These are phyloP conservation scores for Perccottus glenii DNA, from an alignment of 2,113 vertebrate genomes.

Conservation along the genomic window DNA sequence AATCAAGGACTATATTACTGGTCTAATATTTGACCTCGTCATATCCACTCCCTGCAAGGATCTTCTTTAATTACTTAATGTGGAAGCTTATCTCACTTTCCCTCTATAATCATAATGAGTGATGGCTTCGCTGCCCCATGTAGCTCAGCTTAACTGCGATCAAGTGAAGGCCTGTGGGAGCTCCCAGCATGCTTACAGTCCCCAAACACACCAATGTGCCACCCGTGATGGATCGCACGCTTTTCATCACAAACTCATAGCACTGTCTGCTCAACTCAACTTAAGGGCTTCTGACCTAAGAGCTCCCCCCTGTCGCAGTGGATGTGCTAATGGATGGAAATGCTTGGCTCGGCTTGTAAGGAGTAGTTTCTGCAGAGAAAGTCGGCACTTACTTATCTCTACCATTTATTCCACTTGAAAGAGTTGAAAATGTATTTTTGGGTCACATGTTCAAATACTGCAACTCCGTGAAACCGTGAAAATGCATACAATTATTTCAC, in stretches of 20 bases:
- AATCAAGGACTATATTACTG: not conserved
- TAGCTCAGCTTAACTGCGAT: conserved; percentile 86
- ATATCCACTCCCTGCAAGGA: conserved; percentile 18
- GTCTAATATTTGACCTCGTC: conserved; percentile 19
- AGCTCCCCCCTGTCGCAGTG: conserved; percentile 81
- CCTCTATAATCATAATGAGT: conserved; percentile 85
- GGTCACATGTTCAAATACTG: conserved; percentile 51
- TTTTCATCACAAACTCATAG: conserved; percentile 93
- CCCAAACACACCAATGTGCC: conserved; percentile 83
- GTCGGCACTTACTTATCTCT: conserved; percentile 58
- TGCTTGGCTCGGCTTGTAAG: conserved; percentile 44
- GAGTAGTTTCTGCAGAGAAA: conserved; percentile 17
- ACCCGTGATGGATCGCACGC: conserved; percentile 90
- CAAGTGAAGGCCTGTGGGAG: conserved; percentile 90
- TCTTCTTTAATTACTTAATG: conserved; percentile 70
- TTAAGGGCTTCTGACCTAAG: conserved; percentile 89
- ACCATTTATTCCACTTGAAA: conserved; percentile 51
- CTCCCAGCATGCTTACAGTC: conserved; percentile 83
- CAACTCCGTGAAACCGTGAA: conserved; percentile 7
- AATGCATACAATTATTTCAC: not conserved
- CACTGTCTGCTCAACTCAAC: conserved; percentile 75
- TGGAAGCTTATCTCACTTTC: conserved; percentile 75
- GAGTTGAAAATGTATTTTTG: conserved; percentile 39
- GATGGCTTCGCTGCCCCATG: conserved; percentile 72
- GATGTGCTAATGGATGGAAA: conserved; percentile 70